Conservation (phyloP, 2,888 invertebrate species). For the Dryobota labecula region DNA sequence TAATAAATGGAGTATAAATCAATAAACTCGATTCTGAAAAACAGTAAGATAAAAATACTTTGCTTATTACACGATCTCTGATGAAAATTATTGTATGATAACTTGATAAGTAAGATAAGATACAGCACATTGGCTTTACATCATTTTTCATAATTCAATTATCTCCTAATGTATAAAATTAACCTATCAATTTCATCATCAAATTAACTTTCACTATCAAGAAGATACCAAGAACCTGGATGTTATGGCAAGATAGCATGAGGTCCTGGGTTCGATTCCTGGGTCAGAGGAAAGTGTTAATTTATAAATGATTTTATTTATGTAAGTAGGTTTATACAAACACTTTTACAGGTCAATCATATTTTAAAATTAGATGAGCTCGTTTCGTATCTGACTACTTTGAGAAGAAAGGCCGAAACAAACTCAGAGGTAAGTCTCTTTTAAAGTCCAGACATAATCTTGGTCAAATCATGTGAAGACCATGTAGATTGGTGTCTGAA, state of each 20-base stretch:
- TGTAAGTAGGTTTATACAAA: no score
- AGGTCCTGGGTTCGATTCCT: not conserved
- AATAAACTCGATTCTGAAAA: constrained; percentile 13
- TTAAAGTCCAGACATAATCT: no score
- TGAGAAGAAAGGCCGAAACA: no score
- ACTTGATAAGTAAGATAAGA: constrained; percentile 44
- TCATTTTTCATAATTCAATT: constrained; percentile 25
- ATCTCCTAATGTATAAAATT: not conserved
- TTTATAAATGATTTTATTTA: no score
- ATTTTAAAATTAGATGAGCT: no score
- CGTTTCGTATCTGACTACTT: no score
- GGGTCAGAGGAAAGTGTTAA: not conserved
- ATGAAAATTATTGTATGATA: constrained; percentile 28
- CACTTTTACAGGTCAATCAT: no score
- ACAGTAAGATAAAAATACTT: constrained; percentile 13
- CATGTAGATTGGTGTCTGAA: no score
- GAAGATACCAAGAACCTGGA: not conserved
- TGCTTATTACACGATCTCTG: constrained; percentile 23
- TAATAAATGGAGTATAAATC: no score
- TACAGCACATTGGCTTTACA: constrained; percentile 38
- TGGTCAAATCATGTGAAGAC: no score
- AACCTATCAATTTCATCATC: constrained; percentile 1
- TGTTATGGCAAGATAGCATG: not conserved
- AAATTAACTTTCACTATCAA: not conserved
- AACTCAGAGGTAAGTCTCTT: no score